These are phyloP conservation scores for Drepanosiphum platanoidis DNA, from an alignment of 2,888 invertebrate species.

Conservation along the genomic window DNA sequence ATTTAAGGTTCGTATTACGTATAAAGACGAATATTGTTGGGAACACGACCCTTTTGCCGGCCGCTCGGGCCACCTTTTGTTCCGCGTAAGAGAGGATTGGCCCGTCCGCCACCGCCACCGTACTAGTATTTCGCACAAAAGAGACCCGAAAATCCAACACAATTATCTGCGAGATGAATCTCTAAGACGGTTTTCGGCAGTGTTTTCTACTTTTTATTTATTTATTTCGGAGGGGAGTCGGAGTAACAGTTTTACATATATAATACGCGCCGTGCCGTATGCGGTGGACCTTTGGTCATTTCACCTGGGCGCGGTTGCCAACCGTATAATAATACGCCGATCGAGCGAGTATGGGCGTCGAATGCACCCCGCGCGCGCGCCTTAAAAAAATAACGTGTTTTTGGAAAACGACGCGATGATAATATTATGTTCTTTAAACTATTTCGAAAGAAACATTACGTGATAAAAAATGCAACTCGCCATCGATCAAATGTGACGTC, in stretches of 20 bases:
- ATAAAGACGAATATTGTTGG: conserved; percentile 54
- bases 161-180: conserved; percentile 59
- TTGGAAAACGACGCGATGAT: neutral
- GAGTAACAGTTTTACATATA: conserved; percentile 17
- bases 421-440: too few relatives aligned
- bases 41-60: conserved; percentile 60
- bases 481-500: too few relatives aligned
- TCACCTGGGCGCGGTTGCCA: conserved; percentile 12
- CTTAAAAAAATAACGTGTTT: too few relatives aligned
- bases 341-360: too few relatives aligned
- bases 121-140: conserved; percentile 53
- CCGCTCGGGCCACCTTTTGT: conserved; percentile 54
- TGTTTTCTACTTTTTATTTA: conserved; percentile 41
- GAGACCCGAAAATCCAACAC: conserved; percentile 52
- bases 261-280: neutral
- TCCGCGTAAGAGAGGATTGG: conserved; percentile 37
- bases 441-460: too few relatives aligned
- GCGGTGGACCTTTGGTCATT: conserved; percentile 33
- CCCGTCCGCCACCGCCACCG: conserved; percentile 22
- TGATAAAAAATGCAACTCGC: neutral
- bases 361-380: too few relatives aligned
- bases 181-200: conserved; percentile 47
- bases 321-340: neutral
- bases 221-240: conserved; percentile 52
- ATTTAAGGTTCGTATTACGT: conserved; percentile 60